Base-by-base conservation (phyloP, 2,797 vertebrate species). In the Myotis pilosus region DNA sequence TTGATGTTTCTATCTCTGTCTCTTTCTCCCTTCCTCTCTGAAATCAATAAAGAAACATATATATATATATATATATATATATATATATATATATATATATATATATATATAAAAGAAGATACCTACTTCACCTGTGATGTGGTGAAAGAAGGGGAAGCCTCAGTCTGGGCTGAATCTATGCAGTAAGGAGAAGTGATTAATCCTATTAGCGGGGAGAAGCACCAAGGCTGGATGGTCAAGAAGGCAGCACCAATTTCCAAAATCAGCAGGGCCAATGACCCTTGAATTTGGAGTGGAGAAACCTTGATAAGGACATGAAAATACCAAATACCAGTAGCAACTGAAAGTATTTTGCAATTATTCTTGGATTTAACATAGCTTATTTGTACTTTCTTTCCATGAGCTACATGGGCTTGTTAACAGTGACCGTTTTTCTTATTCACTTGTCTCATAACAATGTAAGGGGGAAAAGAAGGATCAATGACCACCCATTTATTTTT, bases 391-490 rank as follows among this genome's bases (percentile, higher is more conserved):
- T 60, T 72, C 7, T 22, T 20, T 91, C 49, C 13, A 36, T 68
- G 71, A 69, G 17, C 9, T 2, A 3, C 17, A n/a, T 11, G 0
- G 10, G 41, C 30, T 68, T 62, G 30, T 36, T 93, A 23, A 38
- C 4, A 47, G 9, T 3, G 6, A 76, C 22, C 75, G 41, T 55
- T 78, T 85, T 83, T n/a, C 19, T 83, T 89, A 36, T 5, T 53
- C 36, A 28, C 25, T 64, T 76, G 22, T 88, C 11, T 76, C 49
- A 6, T 68, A 83, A 87, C 22, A 80, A 71, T 23, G 3, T 44
- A 69, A 2, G 12, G 2, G 2, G 4, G 0, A 3, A 12, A 11
- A 2, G 3, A 10, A 19, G 9, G 11, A 79, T 69, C 38, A 81
- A 80, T 78, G 6, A 28, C 6, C 2, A 41, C 16, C 10, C 38